These are phyloP conservation scores for Bembecia ichneumoniformis DNA, from an alignment of 2,888 invertebrate genomes.

Conservation along the genomic window DNA sequence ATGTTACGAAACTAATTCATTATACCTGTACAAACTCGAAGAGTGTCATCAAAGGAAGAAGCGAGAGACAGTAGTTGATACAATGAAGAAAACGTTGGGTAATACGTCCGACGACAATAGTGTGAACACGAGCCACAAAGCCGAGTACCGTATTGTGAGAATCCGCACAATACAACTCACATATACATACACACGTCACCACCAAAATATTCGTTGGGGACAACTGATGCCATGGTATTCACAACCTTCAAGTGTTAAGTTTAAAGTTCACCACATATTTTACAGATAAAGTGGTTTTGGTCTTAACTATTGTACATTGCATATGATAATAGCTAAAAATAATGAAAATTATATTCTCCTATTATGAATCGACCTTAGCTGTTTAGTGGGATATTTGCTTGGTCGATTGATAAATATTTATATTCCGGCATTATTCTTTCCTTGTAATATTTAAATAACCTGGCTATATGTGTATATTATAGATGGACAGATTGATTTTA, in stretches of 20 bases:
- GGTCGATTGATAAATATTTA: no score
- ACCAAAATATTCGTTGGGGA: slow-evolving; percentile 29
- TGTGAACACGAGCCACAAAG: slow-evolving; percentile 63
- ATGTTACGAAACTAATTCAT: neutral
- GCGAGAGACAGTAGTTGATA: slow-evolving; percentile 50
- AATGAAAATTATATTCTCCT: slow-evolving; percentile 47
- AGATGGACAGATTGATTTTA: no score
- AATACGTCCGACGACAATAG: slow-evolving; percentile 68
- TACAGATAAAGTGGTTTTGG: slow-evolving; percentile 12
- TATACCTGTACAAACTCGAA: slow-evolving; percentile 12
- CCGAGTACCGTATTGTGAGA: slow-evolving; percentile 61
- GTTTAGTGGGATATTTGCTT: slow-evolving; percentile 1
- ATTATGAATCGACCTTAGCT: slow-evolving; percentile 31
- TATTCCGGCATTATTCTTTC: no score
- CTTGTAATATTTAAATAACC: no score
- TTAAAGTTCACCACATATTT: slow-evolving; percentile 15
- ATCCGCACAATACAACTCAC: slow-evolving; percentile 65
- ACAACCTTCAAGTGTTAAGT: slow-evolving; percentile 23
- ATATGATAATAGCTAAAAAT: slow-evolving; percentile 53
- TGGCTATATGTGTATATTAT: no score
- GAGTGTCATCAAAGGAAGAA: slow-evolving; percentile 59
- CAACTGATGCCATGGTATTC: slow-evolving; percentile 34
- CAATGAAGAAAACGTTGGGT: slow-evolving; percentile 65
- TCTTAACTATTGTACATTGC: slow-evolving; percentile 28
- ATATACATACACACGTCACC: slow-evolving; percentile 40